Base-by-base conservation (phyloP, 2,113 vertebrate genomes). In the Nothoprocta perdicaria region DNA sequence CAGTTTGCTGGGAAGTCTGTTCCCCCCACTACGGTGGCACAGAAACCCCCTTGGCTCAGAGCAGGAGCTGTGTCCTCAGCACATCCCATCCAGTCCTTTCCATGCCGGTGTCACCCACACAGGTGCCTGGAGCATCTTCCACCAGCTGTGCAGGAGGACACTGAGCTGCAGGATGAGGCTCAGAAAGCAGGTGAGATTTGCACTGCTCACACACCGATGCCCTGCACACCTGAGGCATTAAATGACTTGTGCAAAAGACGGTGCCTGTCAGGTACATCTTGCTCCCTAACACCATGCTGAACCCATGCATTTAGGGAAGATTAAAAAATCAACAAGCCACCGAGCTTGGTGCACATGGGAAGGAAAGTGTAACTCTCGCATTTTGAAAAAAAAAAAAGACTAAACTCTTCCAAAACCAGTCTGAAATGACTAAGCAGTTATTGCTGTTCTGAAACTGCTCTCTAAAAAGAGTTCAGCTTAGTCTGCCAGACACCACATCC, bases 391-490 rank as follows among this genome's bases (percentile, higher is more conserved):
- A 22, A 19, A 48, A 23, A 22, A 48, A 23, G 46, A 60, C 57
- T 67, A 79, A 87, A 85, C 26, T 12, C 66, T 68, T 84, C 61
- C 40, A 67, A 90, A 53, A 83, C 14, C 50, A 82, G 43, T 48
- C 11, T 62, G 74, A 68, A 75, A 88, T 63, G 87, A 85, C 81
- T 95, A 86, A 88, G 78, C 87, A 86, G 69, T 93, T 89, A 91
- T 26, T 66, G 41, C 13, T 53, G 65, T 58, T 43, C 38, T 86
- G 87, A 88, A 85, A 79, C 84, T 89, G 58, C 50, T 38, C 60
- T 65, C 86, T 26, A 58, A 27, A 55, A 80, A 92, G 35, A 92
- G 63, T 69, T 69, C 77, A 77, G 18, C 31, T 85, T 33, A 19
- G 15, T 79, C n/a, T 46, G 76, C 41, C 62, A 85, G 65, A 68